These are phyloP conservation scores for Trachops cirrhosus DNA, from an alignment of 2,797 vertebrate genomes.

Conservation along the genomic window DNA sequence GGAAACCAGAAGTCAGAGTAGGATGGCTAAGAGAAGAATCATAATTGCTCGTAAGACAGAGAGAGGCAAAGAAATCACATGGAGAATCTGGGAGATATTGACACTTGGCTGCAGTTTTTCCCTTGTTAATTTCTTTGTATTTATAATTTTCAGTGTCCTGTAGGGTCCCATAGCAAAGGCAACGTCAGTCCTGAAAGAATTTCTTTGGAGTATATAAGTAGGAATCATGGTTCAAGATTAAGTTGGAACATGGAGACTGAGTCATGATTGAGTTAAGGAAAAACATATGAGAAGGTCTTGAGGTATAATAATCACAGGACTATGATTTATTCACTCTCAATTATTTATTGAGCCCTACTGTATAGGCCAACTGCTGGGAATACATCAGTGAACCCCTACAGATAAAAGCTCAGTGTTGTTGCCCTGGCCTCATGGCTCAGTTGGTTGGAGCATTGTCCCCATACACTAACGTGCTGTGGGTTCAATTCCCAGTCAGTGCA, in stretches of 20 bases:
- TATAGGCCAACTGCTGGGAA: not conserved
- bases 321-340: not conserved
- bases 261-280: not conserved
- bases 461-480: not conserved
- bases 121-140: not conserved
- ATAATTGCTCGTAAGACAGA: not conserved
- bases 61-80: not conserved
- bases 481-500: not conserved
- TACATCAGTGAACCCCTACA: not conserved
- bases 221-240: constrained; percentile 3
- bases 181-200: not conserved
- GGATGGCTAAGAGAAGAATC: not conserved
- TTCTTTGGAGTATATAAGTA: not conserved
- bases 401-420: not conserved
- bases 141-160: not conserved
- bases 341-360: not conserved
- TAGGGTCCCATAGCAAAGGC: not conserved
- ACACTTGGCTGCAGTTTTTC: not conserved
- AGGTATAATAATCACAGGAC: not conserved
- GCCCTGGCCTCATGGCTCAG: not conserved
- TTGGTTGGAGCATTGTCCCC: not conserved
- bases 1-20: constrained; percentile 16
- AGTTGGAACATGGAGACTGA: not conserved
- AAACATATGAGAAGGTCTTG: not conserved
- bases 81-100: not conserved